A percentile compares a stretch with the other conserved stretches of the same genome.
Evolutionary conservation across 2,888 invertebrate genomes (phyloP).

Genomic region (Xanthia togata): DNA sequence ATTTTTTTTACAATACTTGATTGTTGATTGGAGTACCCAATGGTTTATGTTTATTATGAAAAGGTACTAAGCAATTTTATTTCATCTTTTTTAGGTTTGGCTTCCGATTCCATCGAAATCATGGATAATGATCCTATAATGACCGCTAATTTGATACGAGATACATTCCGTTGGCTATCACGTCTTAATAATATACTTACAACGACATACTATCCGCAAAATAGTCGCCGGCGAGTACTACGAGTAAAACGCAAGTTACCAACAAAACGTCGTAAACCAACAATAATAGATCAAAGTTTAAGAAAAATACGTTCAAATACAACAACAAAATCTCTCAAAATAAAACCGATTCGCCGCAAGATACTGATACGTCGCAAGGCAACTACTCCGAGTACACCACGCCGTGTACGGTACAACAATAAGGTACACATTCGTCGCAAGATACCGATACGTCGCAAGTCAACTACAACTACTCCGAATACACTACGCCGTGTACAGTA

Average conservation of each 20-base stretch:
- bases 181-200: neutral
- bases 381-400: too few species aligned
- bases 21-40: neutral
- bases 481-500: too few species aligned
- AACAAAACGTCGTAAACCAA: neutral
- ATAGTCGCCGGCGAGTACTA: neutral
- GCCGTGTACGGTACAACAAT: too few species aligned
- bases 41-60: neutral
- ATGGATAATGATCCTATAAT: neutral
- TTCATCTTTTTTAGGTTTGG: neutral
- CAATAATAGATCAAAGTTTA: too few species aligned
- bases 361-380: too few species aligned
- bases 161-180: neutral
- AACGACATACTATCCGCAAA: neutral
- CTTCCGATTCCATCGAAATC: neutral
- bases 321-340: neutral
- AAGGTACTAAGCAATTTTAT: neutral
- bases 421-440: too few species aligned
- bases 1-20: too few species aligned
- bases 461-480: too few species aligned
- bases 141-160: neutral
- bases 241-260: neutral
- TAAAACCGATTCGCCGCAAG: too few species aligned
- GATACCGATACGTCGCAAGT: too few species aligned
- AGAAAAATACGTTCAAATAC: too few species aligned